A percentile compares a stretch with the other conserved stretches of the same genome.
Evolutionary conservation across 2,113 vertebrate genomes (phyloP).

Genomic region (Marmota flaviventris): DNA sequence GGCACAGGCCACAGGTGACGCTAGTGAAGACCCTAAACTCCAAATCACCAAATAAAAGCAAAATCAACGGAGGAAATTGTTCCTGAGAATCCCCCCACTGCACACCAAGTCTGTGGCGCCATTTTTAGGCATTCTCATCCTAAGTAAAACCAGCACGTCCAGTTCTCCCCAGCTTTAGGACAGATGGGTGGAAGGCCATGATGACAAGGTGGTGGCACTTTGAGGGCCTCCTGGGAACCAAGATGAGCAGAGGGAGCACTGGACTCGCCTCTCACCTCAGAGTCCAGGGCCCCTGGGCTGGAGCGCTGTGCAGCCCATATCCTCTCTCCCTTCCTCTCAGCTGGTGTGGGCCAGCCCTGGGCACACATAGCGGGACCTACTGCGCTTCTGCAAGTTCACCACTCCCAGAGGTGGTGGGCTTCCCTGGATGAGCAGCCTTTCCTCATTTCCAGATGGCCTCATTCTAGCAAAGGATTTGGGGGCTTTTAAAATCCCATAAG

Average conservation of each 20-base stretch:
- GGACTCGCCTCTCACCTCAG: too few species aligned
- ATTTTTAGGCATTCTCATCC: background rate
- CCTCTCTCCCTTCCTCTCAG: too few species aligned
- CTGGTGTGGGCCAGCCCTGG: too few species aligned
- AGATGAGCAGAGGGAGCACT: too few species aligned
- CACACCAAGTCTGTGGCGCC: background rate
- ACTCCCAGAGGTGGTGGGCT: background rate
- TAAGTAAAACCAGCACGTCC: background rate
- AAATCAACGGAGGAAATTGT: background rate
- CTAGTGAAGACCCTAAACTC: background rate
- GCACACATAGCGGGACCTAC: too few species aligned
- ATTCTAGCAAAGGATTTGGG: background rate
- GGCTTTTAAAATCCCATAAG: conserved; percentile 20
- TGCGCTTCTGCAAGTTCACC: background rate
- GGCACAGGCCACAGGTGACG: background rate
- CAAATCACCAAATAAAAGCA: background rate
- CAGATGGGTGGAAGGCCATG: background rate
- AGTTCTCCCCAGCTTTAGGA: too few species aligned
- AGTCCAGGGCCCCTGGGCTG: too few species aligned
- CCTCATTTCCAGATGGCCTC: background rate
- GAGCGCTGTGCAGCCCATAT: too few species aligned
- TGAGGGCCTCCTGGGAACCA: too few species aligned
- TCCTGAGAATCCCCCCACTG: background rate
- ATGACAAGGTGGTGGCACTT: too few species aligned
- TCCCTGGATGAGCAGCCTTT: background rate